Conservation (phyloP, 2,888 invertebrate species). For the Aelia acuminata region DNA sequence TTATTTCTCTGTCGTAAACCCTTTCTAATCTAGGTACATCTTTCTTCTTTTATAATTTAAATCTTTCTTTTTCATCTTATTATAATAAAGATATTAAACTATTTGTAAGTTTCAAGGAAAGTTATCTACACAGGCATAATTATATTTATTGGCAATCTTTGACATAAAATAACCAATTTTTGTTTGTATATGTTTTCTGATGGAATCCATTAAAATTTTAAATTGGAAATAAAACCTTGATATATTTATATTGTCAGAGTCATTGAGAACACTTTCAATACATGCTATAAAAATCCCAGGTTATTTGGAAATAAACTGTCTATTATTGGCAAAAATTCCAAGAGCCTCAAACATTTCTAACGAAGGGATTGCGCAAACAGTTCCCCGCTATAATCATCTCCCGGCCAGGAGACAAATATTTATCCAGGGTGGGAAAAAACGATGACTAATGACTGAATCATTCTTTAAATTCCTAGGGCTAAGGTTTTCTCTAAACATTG, state of each 20-base stretch:
- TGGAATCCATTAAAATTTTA: too few relatives aligned
- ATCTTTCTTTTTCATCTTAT: too few relatives aligned
- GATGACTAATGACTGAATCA: slow-evolving; percentile 2
- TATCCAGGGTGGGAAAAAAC: neutral
- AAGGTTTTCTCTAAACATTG: neutral
- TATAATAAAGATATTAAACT: too few relatives aligned
- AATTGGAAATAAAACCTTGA: too few relatives aligned
- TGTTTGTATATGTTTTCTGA: too few relatives aligned
- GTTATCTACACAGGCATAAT: too few relatives aligned
- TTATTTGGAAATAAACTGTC: neutral
- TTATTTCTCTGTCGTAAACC: too few relatives aligned
- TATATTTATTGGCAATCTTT: too few relatives aligned
- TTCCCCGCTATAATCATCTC: neutral
- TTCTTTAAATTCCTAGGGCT: neutral
- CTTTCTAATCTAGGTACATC: too few relatives aligned
- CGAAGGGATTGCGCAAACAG: slow-evolving; percentile 9
- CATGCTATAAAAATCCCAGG: neutral
- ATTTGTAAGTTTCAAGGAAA: too few relatives aligned
- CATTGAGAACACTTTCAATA: neutral
- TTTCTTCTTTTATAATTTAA: too few relatives aligned
- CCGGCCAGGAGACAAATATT: slow-evolving; percentile 6
- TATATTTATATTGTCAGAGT: neutral
- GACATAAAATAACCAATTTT: too few relatives aligned
- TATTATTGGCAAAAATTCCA: neutral
- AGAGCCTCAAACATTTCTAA: neutral